Percentiles rank a stretch among this genome's conserved stretches.
Conservation (phyloP, 2,797 vertebrate genomes). For the Peromyscus aztecus region DNA sequence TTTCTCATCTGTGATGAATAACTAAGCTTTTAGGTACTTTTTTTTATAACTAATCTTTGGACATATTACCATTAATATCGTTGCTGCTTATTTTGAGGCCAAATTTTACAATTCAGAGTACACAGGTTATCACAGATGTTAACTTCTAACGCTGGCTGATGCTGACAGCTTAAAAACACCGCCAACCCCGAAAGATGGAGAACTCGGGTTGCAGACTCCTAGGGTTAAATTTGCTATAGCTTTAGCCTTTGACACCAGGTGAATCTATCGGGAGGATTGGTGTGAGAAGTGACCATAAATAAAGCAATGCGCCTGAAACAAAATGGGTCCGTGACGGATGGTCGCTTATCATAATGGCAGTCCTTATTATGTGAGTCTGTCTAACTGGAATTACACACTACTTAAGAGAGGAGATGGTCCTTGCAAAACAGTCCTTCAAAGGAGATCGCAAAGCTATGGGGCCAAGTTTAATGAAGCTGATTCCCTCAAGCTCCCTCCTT, state of each 20-base stretch:
- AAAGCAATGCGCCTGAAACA: background rate
- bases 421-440: background rate
- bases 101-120: background rate
- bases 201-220: background rate
- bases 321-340: background rate
- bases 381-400: background rate
- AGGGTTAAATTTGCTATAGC: background rate
- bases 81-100: background rate
- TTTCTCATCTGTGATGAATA: constrained; percentile 39
- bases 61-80: constrained; percentile 4
- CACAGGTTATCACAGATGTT: background rate
- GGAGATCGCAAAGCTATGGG: background rate
- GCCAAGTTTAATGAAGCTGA: background rate
- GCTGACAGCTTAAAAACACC: background rate
- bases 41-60: constrained; percentile 3
- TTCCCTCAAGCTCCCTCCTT: background rate
- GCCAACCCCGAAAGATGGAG: background rate
- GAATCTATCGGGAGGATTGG: background rate
- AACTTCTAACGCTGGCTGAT: constrained; percentile 17
- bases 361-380: background rate
- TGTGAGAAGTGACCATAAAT: background rate
- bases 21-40: constrained; percentile 20
- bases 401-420: background rate
- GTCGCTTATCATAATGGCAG: background rate
- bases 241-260: background rate